Evolutionary conservation across 2,888 invertebrate genomes (phyloP).

Genomic region (Cremastinae sp.): DNA sequence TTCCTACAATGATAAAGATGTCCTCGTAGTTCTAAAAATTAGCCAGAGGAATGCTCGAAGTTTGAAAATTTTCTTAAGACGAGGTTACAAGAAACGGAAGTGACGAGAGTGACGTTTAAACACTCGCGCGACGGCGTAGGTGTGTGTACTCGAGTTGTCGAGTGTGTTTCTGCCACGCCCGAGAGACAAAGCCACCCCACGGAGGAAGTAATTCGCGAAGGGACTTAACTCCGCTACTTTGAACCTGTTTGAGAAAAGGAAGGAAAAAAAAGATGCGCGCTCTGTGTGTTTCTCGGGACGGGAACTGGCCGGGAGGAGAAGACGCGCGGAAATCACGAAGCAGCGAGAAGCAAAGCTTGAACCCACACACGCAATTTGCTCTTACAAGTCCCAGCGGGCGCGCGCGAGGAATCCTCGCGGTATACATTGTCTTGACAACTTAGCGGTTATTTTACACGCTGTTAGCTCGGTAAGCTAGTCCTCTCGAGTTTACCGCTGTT

Average conservation of each 20-base stretch:
- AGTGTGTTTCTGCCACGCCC: constrained; percentile 49
- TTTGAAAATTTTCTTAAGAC: too few species aligned
- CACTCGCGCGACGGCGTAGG: too few species aligned
- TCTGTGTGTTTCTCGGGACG: constrained; percentile 36
- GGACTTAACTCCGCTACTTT: constrained; percentile 70
- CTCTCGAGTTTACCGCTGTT: constrained; percentile 78
- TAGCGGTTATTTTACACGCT: constrained; percentile 81
- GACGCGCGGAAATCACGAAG: background rate
- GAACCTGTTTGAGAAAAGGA: constrained; percentile 38
- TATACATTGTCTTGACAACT: constrained; percentile 79
- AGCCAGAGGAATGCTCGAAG: too few species aligned
- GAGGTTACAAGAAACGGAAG: constrained; percentile 63
- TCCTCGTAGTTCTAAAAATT: constrained; percentile 30
- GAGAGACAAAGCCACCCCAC: constrained; percentile 71
- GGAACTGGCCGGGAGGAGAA: constrained; percentile 32
- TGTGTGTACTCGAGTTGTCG: constrained; percentile 40
- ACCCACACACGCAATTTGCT: background rate
- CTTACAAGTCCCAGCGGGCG: constrained; percentile 16
- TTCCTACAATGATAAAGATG: too few species aligned
- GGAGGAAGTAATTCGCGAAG: constrained; percentile 74
- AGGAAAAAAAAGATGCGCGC: constrained; percentile 42
- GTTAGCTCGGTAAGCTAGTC: constrained; percentile 79
- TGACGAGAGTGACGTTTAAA: constrained; percentile 65
- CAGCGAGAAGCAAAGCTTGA: background rate
- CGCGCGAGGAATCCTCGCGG: constrained; percentile 18